Base-by-base conservation (phyloP, 2,797 vertebrate species). In the Eptatretus atami region DNA sequence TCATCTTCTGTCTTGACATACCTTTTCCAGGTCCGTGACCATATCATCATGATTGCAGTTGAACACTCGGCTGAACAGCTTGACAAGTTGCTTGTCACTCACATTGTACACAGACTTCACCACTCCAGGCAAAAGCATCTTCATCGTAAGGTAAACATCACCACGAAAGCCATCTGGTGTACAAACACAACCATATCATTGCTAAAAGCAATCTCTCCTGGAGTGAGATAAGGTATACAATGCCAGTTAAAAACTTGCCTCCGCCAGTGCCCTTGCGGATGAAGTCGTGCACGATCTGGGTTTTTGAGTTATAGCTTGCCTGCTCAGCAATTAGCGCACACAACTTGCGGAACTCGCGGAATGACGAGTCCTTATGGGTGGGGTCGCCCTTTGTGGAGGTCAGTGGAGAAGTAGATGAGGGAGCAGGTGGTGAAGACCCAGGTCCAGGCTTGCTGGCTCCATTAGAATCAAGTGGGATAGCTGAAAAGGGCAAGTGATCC, bases 81-180 rank as follows among this genome's bases (percentile, higher is more conserved):
- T 98, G 13, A 92, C 87, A 12, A 98, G 93, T 77, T 98, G 92
- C 73, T 98, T 98, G 73, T 98, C 92, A 0, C 87, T 98, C 67
- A 98, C 78, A 78, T 98, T 98, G 73, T 98, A 98, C 65, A 98
- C 84, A 52, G 80, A 88, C 73, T 98, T 98, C 54, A 98, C 72
- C 44, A 96, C 88, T 0, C 92, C 90, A 0, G 92, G 92, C 68
- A 98, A 75, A 12, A 98, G 78, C 70, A 96, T 73, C 71, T 98
- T 98, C 70, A 96, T 80, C 1, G 85, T 96, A 69, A 98, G 74
- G 73, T 78, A 96, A 6, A 94, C 74, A 9, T 98, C 82, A 13
- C 92, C 92, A 1, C 73, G 83, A 74, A 98, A 98, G 68, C 82
- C 84, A 75, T 94, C 92, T 83, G 31, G 53, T 52, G 31, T 44